phyloP scores from a whole-genome alignment of 2,888 invertebrate genomes.

The Rhaphigaster nebulosa region DNA sequence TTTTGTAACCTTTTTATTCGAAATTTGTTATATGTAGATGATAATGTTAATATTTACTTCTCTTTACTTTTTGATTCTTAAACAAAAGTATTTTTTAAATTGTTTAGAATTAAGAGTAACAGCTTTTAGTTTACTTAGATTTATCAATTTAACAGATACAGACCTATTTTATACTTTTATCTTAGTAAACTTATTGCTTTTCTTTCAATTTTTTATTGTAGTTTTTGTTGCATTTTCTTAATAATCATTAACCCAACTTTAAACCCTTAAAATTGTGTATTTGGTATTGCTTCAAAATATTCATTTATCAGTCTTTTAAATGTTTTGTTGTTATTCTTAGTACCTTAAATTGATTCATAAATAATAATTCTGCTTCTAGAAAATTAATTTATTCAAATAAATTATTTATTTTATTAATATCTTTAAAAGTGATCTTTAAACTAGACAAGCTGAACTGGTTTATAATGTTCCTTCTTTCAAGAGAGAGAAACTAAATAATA shows the following conservation, averaged over 20 bases:
- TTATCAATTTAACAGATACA: background rate
- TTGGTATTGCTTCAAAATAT: too few species aligned
- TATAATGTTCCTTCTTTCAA: too few species aligned
- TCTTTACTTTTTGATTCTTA: background rate
- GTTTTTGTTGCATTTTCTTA: background rate
- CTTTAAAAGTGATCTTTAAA: background rate
- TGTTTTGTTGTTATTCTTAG: too few species aligned
- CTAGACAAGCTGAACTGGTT: background rate
- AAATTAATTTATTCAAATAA: too few species aligned
- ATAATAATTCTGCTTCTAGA: too few species aligned
- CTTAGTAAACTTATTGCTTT: background rate
- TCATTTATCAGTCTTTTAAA: too few species aligned
- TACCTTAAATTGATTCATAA: too few species aligned
- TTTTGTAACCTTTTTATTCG: background rate
- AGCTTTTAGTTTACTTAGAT: background rate
- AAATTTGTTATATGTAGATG: background rate
- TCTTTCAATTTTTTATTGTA: background rate
- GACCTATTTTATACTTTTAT: background rate
- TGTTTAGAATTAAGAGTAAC: background rate
- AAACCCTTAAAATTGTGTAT: background rate
- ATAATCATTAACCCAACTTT: background rate
- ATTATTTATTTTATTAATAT: too few species aligned
- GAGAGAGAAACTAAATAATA: too few species aligned
- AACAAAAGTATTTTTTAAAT: background rate
- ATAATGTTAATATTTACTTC: background rate